Base-by-base conservation (phyloP, 2,797 vertebrate species). In the Corythornis leucogaster region DNA sequence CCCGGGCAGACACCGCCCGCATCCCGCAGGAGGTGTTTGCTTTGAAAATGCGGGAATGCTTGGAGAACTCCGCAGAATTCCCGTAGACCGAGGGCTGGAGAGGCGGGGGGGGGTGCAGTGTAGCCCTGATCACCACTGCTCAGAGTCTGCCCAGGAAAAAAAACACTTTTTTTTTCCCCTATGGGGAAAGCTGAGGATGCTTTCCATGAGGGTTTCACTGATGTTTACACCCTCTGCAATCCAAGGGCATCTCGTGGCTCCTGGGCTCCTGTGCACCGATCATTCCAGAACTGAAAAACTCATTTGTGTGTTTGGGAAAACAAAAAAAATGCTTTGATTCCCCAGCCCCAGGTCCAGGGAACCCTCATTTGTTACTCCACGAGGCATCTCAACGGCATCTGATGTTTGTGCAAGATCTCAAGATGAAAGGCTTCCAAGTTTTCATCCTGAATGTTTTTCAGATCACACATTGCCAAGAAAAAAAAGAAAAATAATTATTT, bases 21-120 rank as follows among this genome's bases (percentile, higher is more conserved):
- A 2, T 5, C 45, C 25, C 45, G 3, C 0, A 1, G 24, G 31
- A 11, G 2, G 8, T 1, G 1, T 6, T 1, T 53, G 4, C 50
- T 6, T 1, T 12, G 5, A 6, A 35, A 13, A 15, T 4, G 33
- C 18, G 2, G 1, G 3, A 13, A 3, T 26, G 10, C 17, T 40
- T 6, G 4, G 25, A 46, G 51, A 25, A 15, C 13, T 68, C 16
- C 6, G 20, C 5, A 8, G 26, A 9, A 3, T 14, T 7, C 8
- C 30, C 14, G 8, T 10, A 28, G 24, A 3, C 16, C 8, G 40
- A 6, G 0, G 0, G 22, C 78, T 18, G 2, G 6, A 40, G 45
- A 24, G 25, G 43, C 16, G 10, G 9, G 8, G 35, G 15, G 42
- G 12, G 4, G 4, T 6, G 21, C 19, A 14, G 24, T 4, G 2